Evolutionary conservation across 2,113 vertebrate species (phyloP).

Genomic region (Pseudonaja textilis): DNA sequence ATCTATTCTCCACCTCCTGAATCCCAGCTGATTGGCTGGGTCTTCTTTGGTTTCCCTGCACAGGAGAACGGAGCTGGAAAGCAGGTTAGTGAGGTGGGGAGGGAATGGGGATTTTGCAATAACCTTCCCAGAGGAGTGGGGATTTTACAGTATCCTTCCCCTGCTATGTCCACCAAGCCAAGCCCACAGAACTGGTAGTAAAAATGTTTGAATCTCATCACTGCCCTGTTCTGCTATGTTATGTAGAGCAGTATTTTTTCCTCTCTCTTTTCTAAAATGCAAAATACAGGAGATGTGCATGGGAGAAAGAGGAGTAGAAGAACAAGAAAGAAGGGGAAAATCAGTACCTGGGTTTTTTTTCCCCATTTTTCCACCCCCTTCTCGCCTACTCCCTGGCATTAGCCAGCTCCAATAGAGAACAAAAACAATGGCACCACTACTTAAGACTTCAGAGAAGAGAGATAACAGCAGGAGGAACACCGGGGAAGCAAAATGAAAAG

Average conservation of each 20-base stretch:
- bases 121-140: too few relatives aligned
- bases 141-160: too few relatives aligned
- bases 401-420: background rate
- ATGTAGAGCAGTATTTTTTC: background rate
- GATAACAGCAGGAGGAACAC: background rate
- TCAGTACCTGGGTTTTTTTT: background rate
- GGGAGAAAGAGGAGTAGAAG: background rate
- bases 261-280: background rate
- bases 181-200: too few relatives aligned
- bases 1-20: too few relatives aligned
- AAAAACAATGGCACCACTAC: background rate
- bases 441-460: background rate
- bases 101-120: too few relatives aligned
- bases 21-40: too few relatives aligned
- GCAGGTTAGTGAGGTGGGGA: too few relatives aligned
- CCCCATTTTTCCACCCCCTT: background rate
- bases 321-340: background rate
- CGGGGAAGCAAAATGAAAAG: background rate
- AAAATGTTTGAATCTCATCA: too few relatives aligned
- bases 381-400: background rate
- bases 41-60: too few relatives aligned
- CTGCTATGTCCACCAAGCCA: too few relatives aligned
- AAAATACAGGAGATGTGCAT: background rate
- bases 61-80: too few relatives aligned
- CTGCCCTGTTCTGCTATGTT: background rate